phyloP scores from a whole-genome alignment of 2,113 vertebrate species.

The Erpornis zantholeuca region DNA sequence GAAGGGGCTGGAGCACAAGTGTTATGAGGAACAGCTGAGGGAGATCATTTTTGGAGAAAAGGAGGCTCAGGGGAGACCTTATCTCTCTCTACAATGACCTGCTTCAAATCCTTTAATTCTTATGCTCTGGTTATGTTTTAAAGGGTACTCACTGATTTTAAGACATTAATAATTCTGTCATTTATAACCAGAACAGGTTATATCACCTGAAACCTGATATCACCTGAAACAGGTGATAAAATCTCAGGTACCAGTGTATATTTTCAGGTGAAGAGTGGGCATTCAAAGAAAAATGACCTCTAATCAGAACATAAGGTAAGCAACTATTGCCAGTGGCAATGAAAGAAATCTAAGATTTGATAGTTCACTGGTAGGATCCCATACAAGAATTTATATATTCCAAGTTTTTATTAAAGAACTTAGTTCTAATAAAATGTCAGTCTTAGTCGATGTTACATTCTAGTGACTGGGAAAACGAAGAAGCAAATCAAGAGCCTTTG shows the following conservation, averaged over 20 bases:
- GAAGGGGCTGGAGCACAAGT: background rate
- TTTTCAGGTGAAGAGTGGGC: background rate
- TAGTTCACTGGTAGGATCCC: background rate
- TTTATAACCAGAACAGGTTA: background rate
- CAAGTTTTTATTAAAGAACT: background rate
- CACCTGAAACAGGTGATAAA: background rate
- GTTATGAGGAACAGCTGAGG: accelerated
- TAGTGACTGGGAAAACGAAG: background rate
- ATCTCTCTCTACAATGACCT: background rate
- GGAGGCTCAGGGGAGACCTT: background rate
- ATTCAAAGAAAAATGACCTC: background rate
- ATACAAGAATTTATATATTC: background rate
- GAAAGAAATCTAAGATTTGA: background rate
- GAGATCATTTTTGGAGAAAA: background rate
- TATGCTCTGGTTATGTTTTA: background rate
- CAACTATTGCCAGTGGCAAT: background rate
- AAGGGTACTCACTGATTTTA: background rate
- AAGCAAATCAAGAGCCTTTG: background rate
- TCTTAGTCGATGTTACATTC: background rate
- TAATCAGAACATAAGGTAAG: background rate
- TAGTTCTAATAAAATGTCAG: background rate
- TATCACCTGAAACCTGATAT: no score
- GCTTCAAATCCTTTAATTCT: background rate
- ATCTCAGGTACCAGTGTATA: background rate
- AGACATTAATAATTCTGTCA: background rate